phyloP scores from a whole-genome alignment of 2,113 vertebrate genomes.

The Pseudopipra pipra region DNA sequence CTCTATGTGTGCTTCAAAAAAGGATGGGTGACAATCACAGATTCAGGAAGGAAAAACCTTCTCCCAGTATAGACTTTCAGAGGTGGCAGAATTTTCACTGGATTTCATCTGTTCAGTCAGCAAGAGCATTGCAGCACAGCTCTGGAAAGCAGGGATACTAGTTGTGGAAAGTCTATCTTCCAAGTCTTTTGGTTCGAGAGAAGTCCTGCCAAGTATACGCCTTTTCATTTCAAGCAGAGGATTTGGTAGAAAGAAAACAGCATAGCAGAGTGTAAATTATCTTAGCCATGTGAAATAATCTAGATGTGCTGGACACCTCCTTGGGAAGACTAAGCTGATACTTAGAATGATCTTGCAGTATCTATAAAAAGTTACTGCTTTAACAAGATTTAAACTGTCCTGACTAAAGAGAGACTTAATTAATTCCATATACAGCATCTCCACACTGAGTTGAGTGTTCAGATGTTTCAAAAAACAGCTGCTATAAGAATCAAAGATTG shows the following conservation, averaged over 20 bases:
- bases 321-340: neutral
- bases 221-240: neutral
- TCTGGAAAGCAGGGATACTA: neutral
- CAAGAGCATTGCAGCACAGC: neutral
- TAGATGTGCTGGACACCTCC: neutral
- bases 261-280: neutral
- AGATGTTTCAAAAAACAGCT: neutral
- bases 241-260: neutral
- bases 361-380: neutral
- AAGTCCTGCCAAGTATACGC: neutral
- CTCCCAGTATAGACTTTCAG: neutral
- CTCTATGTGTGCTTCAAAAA: neutral
- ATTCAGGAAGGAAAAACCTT: neutral
- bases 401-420: neutral
- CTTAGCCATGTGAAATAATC: neutral
- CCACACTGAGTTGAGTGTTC: neutral
- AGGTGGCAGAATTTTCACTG: neutral
- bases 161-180: neutral
- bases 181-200: neutral
- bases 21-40: neutral
- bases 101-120: neutral
- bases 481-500: neutral
- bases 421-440: neutral
- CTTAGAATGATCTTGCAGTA: neutral
- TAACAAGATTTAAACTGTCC: neutral